Evolutionary conservation across 2,113 vertebrate genomes (phyloP).

Genomic region (Lycocorax pyrrhopterus): DNA sequence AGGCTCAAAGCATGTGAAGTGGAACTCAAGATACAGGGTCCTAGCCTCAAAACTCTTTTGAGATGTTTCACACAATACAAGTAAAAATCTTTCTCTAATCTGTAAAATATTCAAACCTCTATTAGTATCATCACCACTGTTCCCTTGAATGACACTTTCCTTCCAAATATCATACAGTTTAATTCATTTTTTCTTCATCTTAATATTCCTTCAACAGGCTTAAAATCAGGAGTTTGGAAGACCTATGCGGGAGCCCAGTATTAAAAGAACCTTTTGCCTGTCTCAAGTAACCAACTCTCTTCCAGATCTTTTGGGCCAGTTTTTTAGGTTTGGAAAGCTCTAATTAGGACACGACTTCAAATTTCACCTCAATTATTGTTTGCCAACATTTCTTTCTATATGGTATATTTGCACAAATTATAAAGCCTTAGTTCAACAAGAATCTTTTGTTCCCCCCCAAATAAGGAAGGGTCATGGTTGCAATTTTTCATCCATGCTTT

Average conservation of each 20-base stretch:
- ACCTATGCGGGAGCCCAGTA: background rate
- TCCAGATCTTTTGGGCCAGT: background rate
- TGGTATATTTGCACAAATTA: conserved; percentile 48
- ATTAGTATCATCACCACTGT: background rate
- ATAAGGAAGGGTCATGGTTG: conserved; percentile 31
- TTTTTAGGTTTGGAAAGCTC: background rate
- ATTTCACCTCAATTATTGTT: conserved; percentile 43
- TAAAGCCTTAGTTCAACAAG: conserved; percentile 3
- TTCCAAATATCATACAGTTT: background rate
- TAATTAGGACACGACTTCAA: conserved; percentile 5
- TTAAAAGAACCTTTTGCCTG: background rate
- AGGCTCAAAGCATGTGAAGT: background rate
- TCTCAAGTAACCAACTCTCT: background rate
- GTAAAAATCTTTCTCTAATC: background rate
- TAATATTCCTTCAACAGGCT: background rate
- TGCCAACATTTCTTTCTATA: background rate
- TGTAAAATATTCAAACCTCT: background rate
- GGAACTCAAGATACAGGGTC: background rate
- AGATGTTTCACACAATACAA: background rate
- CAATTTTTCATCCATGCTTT: conserved; percentile 60
- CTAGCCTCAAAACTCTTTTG: background rate
- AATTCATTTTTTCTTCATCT: background rate
- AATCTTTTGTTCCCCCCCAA: background rate
- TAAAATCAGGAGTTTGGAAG: background rate
- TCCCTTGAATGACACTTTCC: background rate